Base-by-base conservation (phyloP, 2,888 invertebrate species). In the Meiosimyza platycephala region DNA sequence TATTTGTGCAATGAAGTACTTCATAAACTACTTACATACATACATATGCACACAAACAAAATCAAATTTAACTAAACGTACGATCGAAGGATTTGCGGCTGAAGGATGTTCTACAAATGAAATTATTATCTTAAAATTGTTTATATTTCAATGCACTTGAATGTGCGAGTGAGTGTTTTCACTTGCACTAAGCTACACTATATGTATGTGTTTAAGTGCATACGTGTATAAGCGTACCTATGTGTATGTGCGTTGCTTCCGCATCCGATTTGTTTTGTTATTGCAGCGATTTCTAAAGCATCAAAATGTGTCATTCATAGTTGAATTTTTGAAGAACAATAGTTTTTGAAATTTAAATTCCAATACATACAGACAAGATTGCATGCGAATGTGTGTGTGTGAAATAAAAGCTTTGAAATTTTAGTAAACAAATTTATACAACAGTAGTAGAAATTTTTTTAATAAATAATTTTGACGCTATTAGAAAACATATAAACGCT, bases 71-170 rank as follows among this genome's bases (percentile, higher is more conserved):
- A 59, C 50, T 40, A 60, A 72, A 66, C 48, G 62, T 52, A 57
- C 60, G 65, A 64, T 22, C 57, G 55, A 65, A 57, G 59, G 33
- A 72, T 63, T 18, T 47, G 59, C 66, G 60, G 40, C 52, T 47
- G 60, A 55, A 67, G 55, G 15, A 66, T 72, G 28, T 33, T 22
- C 51, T 22, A 69, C 50, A 50, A 60, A 69, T 51, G 47, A 28
- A 59, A 12, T 16, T 22, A 69, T 69, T 69, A 69, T 69, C 82
- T 72, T 81, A 80, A 81, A 83, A 83, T 82, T 80, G 83, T 83
- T 83, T 82, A 79, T 78, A 81, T 80, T 81, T 77, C 81, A 82
- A 81, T 83, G 81, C 81, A 81, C 79, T 80, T 78, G 78, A 82
- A 81, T 82, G 77, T 16, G 52, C 16, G 18, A 22, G 51, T n/a